These are phyloP conservation scores for Crematogaster levior DNA, from an alignment of 2,888 invertebrate species.

Conservation along the genomic window DNA sequence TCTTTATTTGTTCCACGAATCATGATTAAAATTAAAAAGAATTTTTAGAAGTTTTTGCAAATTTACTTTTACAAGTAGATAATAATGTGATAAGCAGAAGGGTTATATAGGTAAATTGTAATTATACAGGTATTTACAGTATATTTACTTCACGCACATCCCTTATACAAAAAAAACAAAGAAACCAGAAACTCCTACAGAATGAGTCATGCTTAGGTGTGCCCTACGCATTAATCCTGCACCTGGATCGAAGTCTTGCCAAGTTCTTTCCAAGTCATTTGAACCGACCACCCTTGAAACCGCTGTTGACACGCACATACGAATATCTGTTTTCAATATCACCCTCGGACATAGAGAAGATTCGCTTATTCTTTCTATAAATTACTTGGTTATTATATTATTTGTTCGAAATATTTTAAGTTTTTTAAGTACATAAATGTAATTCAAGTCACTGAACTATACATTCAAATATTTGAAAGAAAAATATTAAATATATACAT, in stretches of 20 bases:
- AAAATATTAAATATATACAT: no score
- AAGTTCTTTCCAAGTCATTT: conserved; percentile 26
- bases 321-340: conserved; percentile 5
- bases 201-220: conserved; percentile 74
- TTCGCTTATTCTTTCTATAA: neutral
- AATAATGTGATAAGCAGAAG: neutral
- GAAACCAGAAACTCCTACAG: conserved; percentile 35
- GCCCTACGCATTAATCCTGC: conserved; percentile 67
- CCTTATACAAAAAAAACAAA: conserved; percentile 10
- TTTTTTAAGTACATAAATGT: neutral
- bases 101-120: no score
- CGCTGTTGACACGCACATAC: neutral
- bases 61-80: neutral
- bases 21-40: neutral
- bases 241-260: conserved; percentile 65
- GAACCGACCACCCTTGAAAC: conserved; percentile 51
- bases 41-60: neutral
- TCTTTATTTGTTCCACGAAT: neutral
- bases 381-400: conserved; percentile 4
- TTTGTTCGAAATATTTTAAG: neutral
- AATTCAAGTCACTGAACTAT: no score
- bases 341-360: neutral
- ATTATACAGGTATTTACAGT: neutral
- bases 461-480: neutral
- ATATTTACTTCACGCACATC: neutral